phyloP scores from a whole-genome alignment of 2,888 invertebrate genomes.

The Hemicrepidius hirtus region DNA sequence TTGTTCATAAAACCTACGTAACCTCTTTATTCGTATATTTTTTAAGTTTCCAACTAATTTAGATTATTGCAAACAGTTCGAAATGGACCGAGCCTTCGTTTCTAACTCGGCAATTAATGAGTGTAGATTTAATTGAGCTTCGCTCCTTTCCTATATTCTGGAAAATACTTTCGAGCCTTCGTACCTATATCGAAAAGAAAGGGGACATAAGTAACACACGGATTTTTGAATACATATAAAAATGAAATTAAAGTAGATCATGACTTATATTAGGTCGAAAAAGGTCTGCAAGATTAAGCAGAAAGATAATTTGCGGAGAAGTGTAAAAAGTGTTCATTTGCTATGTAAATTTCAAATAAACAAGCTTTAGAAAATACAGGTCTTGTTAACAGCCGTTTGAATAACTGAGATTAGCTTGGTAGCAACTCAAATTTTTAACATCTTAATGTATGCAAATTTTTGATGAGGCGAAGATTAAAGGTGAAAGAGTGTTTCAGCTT shows the following conservation, averaged over 20 bases:
- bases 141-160: too few species aligned
- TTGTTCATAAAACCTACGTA: too few species aligned
- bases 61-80: too few species aligned
- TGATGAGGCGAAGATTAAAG: conserved; percentile 25
- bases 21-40: too few species aligned
- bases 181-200: too few species aligned
- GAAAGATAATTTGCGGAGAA: not conserved
- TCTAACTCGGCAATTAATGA: too few species aligned
- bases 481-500: conserved; percentile 20
- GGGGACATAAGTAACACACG: too few species aligned
- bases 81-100: too few species aligned
- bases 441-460: conserved; percentile 28
- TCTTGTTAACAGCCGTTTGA: conserved; percentile 26
- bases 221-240: too few species aligned
- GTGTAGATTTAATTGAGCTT: too few species aligned
- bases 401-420: conserved; percentile 19
- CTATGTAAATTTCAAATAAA: conserved; percentile 12
- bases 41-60: too few species aligned
- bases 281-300: not conserved
- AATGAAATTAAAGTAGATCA: not conserved
- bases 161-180: too few species aligned
- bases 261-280: not conserved
- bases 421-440: conserved; percentile 18
- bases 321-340: conserved; percentile 7
- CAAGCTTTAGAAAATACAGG: conserved; percentile 23